phyloP scores from a whole-genome alignment of 2,888 invertebrate species.

The Lomographa bimaculata region DNA sequence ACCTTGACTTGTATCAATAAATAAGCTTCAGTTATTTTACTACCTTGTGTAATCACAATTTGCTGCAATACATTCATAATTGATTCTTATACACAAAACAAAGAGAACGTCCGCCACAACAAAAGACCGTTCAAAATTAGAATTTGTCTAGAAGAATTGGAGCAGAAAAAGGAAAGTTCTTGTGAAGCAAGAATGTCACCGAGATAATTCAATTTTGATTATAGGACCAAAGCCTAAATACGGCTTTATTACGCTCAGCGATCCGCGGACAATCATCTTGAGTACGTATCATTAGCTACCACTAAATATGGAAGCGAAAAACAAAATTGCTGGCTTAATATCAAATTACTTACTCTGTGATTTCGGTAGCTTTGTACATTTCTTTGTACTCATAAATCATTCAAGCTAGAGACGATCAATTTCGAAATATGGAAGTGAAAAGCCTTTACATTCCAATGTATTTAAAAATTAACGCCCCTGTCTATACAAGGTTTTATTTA shows the following conservation, averaged over 20 bases:
- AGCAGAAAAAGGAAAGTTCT: conserved; percentile 79
- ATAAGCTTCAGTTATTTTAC: neutral
- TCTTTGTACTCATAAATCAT: conserved; percentile 35
- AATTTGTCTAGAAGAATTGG: conserved; percentile 72
- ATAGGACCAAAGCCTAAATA: conserved; percentile 81
- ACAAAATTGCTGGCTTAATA: conserved; percentile 73
- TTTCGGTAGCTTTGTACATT: conserved; percentile 62
- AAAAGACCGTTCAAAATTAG: conserved; percentile 65
- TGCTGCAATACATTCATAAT: conserved; percentile 11
- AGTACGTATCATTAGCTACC: conserved; percentile 78
- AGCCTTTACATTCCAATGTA: conserved; percentile 17
- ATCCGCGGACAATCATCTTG: conserved; percentile 78
- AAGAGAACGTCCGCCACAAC: conserved; percentile 16
- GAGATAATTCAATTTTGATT: conserved; percentile 83
- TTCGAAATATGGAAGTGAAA: conserved; percentile 21
- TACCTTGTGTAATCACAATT: conserved; percentile 9
- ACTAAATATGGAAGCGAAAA: conserved; percentile 69
- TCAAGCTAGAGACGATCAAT: conserved; percentile 18
- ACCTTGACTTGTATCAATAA: neutral
- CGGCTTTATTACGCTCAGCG: conserved; percentile 74
- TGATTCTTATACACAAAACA: conserved; percentile 10
- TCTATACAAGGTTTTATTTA: neutral
- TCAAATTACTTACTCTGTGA: conserved; percentile 70
- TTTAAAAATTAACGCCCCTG: conserved; percentile 12
- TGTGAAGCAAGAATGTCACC: conserved; percentile 76